These are phyloP conservation scores for Venustoraphidia nigricollis DNA, from an alignment of 2,888 invertebrate genomes.

Conservation along the genomic window DNA sequence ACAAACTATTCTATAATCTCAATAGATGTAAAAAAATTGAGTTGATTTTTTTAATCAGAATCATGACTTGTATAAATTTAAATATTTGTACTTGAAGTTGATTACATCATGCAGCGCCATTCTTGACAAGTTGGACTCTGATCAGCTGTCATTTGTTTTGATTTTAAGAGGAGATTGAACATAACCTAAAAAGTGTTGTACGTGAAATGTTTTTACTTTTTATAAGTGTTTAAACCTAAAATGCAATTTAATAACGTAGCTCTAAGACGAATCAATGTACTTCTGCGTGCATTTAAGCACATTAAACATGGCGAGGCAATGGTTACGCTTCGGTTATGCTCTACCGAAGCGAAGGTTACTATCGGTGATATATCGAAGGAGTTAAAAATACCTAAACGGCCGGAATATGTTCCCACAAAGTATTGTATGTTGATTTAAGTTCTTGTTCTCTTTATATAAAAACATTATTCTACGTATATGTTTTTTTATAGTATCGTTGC, in stretches of 20 bases:
- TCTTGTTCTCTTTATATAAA: slow-evolving; percentile 7
- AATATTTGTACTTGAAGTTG: too few species aligned
- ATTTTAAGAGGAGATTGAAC: too few species aligned
- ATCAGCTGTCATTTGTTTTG: too few species aligned
- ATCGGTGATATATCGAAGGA: slow-evolving; percentile 61
- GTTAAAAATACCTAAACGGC: slow-evolving; percentile 43
- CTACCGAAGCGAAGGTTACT: slow-evolving; percentile 40
- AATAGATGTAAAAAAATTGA: too few species aligned
- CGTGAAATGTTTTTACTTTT: too few species aligned
- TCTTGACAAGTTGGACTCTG: too few species aligned
- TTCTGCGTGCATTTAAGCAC: not conserved
- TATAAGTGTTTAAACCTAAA: not conserved
- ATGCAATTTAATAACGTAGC: slow-evolving; percentile 1
- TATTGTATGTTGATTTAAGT: slow-evolving; percentile 46
- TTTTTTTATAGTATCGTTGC: slow-evolving; percentile 29
- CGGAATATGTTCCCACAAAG: slow-evolving; percentile 71
- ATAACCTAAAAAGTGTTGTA: too few species aligned
- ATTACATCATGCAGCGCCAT: too few species aligned
- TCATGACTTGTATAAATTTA: too few species aligned
- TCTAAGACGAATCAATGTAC: slow-evolving; percentile 1
- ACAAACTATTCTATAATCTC: too few species aligned
- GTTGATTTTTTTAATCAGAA: too few species aligned
- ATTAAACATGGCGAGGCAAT: not conserved
- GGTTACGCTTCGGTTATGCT: slow-evolving; percentile 26
- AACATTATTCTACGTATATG: slow-evolving; percentile 2